Base-by-base conservation (phyloP, 37 sponge, comb jelly and placozoan genomes). In the Ianthella basta region DNA sequence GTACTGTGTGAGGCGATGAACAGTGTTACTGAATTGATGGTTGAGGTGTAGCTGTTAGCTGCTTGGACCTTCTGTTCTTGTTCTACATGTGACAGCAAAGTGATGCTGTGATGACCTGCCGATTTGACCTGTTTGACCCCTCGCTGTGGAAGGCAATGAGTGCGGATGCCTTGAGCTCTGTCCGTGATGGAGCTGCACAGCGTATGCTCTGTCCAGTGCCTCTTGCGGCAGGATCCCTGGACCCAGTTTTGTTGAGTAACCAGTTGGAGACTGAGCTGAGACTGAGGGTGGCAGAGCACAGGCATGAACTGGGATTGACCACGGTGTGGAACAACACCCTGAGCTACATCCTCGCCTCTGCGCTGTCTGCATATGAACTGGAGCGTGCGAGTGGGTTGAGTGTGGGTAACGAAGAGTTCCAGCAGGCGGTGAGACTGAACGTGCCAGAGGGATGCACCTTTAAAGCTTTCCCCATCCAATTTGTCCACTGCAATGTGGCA, bases 401-500 rank as follows among this genome's bases (percentile, higher is more conserved):
- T 59, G 86, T 86, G 21, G 89, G 97, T 6, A 93, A 86, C 56
- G 94, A 95, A 40, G 99, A 99, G 72, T 99, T 99, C 68, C 96
- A 99, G 80, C 92, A 95, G 18, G 96, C 97, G 29, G 84, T 99
- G 15, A 82, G 91, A 27, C 79, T 78, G 38, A 74, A 80, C 35
- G 97, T 99, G 0, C 85, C 90, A 0, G 87, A 86, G 19, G 97
- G 99, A 24, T 89, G 91, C 91, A 97, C 99, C 50, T 99, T 99
- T 88, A 99, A 99, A 59, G 99, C 94, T 30, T 99, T 95, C 40
- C 99, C 99, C 15, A 77, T 97, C 0, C 97, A 99, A 82, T 95
- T 99, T 30, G 82, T 78, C 34, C 91, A 95, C 85, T 60, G 90
- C 38, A 91, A 93, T 41, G 60, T 87, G 20, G 63, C 81, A 18